Evolutionary conservation across 1,140 invertebrate genomes (phyloP), one percentile per base, ranked within the genome.

Genomic region (Pogonomyrmex californicus): DNA sequence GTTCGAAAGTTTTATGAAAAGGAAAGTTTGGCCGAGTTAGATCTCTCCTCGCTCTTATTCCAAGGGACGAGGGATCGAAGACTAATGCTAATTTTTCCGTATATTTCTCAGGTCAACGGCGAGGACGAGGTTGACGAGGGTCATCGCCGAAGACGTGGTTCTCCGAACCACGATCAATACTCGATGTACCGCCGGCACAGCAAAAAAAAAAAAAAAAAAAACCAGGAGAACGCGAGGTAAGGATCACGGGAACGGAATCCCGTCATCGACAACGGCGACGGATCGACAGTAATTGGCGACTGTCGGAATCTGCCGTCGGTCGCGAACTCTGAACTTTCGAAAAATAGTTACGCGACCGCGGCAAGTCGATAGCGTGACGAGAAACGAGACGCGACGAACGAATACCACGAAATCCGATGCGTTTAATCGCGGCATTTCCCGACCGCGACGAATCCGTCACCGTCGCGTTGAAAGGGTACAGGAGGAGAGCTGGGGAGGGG

Each of bases 251-350:
- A 54, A 81, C 70, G 23, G 71, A 63, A 71, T 10, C 51, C 44
- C 49, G 38, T 58, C 47, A 41, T 79, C 62, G 77, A 9, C 47
- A 33, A 56, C 44, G 75, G 4, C 44, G 33, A 44, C 12, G 62
- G 62, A 54, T 79, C 77, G 77, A 47, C 62, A 36, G 49, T 82
- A 82, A 82, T 82, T 82, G 78, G 60, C 44, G 76, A 5, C 7
- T n/a, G 41, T 12, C 62, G 62, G 47, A 51, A 36, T 51, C 23
- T 12, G 78, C 30, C n/a, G 12, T 9, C 23, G 56, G 47, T 7
- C 14, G 78, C 65, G 51, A 70, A 70, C 78, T 70, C 33, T 82
- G 51, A 71, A 82, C 66, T 82, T 82, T 82, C 66, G 41, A 58
- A 71, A 82, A 82, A 82, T 47, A 81, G 47, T 70, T 33, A 5